These are phyloP conservation scores for Malachius bipustulatus DNA, from an alignment of 2,888 invertebrate genomes.

Conservation along the genomic window DNA sequence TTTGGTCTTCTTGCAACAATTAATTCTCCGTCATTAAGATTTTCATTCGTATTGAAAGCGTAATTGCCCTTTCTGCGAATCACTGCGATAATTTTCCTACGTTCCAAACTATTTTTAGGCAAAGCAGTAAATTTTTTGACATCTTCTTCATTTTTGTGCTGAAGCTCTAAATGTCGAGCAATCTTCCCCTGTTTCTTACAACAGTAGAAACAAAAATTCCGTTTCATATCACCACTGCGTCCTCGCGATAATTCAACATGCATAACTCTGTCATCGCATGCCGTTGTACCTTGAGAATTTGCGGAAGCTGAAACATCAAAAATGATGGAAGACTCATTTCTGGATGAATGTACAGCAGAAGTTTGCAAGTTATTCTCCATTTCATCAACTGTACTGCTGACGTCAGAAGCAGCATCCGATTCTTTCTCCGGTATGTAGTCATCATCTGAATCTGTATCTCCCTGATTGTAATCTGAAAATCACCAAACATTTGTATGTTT, in stretches of 20 bases:
- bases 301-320: too few relatives aligned
- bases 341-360: too few relatives aligned
- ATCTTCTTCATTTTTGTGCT: neutral
- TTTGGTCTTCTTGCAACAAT: conserved; percentile 18
- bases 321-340: too few relatives aligned
- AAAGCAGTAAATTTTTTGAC: neutral
- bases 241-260: neutral
- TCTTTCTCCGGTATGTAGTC: too few relatives aligned
- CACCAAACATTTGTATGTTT: too few relatives aligned
- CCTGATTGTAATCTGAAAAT: too few relatives aligned
- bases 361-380: too few relatives aligned
- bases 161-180: conserved; percentile 1
- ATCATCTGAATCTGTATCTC: too few relatives aligned
- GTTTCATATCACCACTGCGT: neutral
- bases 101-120: conserved; percentile 9
- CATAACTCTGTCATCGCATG: neutral
- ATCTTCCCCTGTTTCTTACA: conserved; percentile 5
- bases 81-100: conserved; percentile 12
- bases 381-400: too few relatives aligned
- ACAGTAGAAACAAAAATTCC: conserved; percentile 3
- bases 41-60: conserved; percentile 15
- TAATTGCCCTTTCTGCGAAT: conserved; percentile 19
- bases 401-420: too few relatives aligned
- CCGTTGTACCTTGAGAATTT: neutral
- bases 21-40: conserved; percentile 17